These are phyloP conservation scores for Amblyornis subalaris DNA, from an alignment of 2,113 vertebrate species.

Conservation along the genomic window DNA sequence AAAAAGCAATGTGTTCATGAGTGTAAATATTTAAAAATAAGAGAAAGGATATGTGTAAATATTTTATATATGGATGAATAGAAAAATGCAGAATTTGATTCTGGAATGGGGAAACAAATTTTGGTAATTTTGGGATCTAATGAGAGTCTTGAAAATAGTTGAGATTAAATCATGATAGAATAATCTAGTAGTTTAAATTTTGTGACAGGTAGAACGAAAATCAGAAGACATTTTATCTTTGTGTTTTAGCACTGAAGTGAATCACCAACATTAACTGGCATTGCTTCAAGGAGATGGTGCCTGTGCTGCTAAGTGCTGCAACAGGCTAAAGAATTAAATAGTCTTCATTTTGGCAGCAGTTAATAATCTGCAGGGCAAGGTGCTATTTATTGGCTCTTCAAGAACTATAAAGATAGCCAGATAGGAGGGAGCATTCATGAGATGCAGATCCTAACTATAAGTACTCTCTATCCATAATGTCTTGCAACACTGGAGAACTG, in stretches of 20 bases:
- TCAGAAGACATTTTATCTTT: background rate
- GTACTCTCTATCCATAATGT: background rate
- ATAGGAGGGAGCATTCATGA: background rate
- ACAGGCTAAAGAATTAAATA: background rate
- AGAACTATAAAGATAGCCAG: background rate
- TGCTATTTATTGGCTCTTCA: background rate
- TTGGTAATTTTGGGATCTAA: background rate
- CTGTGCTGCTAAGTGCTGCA: background rate
- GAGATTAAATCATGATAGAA: background rate
- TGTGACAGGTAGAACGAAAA: background rate
- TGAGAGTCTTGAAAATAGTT: background rate
- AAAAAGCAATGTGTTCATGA: background rate
- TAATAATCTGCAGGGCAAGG: background rate
- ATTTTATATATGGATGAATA: background rate
- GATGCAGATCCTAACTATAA: background rate
- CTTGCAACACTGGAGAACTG: background rate
- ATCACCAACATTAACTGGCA: background rate
- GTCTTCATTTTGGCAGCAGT: background rate
- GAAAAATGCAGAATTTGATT: background rate
- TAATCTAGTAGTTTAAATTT: background rate
- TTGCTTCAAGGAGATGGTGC: background rate
- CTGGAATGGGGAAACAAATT: background rate
- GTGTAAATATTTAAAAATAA: too few relatives aligned
- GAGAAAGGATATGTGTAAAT: background rate
- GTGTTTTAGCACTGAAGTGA: background rate